Evolutionary conservation across 2,888 invertebrate genomes (phyloP), one percentile per base, ranked within the genome.

Genomic region (Schizotus pectinicornis): DNA sequence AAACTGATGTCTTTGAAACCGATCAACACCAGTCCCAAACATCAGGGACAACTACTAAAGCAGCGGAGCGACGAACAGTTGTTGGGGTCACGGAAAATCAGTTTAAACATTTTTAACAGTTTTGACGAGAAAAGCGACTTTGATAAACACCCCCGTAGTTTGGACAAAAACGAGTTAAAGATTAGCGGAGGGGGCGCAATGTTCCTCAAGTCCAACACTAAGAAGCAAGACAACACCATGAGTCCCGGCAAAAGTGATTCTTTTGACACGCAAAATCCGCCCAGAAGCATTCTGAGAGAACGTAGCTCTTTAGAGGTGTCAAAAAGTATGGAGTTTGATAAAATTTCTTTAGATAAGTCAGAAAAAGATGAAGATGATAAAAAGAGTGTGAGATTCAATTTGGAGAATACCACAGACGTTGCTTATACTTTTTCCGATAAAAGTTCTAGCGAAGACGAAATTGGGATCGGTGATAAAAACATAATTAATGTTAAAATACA

Each of bases 331-430:
- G 75, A 77, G 41, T 75, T 75, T 48, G 76, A 74, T 30, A 75
- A 73, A 64, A 57, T 74, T 41, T 62, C 67, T 2, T 36, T 61
- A 7, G 72, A 68, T 45, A 71, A 41, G 69, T 81, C 36, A 80
- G 74, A 74, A 36, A 74, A 83, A 65, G 82, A 84, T 58, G 92
- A 92, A 59, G 91, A 89, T 33, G 88, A 91, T 56, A 86, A 86
- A 58, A 92, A 92, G 74, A 91, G 89, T 73, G 91, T 92, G 0
- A 81, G 87, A 6, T 88, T 88, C 66, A 86, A 86, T 74, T 75
- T 88, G 52, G 81, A 83, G 49, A 79, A 78, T 51, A 81, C 81
- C 12, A 75, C 79, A 7, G 80, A 81, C 57, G 77, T 81, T 3
- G 80, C 79, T 12, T 79, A 81, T 50, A 74, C 75, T 9, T 72